phyloP scores from a whole-genome alignment of 2,888 invertebrate species.

The Limenitis arthemis region DNA sequence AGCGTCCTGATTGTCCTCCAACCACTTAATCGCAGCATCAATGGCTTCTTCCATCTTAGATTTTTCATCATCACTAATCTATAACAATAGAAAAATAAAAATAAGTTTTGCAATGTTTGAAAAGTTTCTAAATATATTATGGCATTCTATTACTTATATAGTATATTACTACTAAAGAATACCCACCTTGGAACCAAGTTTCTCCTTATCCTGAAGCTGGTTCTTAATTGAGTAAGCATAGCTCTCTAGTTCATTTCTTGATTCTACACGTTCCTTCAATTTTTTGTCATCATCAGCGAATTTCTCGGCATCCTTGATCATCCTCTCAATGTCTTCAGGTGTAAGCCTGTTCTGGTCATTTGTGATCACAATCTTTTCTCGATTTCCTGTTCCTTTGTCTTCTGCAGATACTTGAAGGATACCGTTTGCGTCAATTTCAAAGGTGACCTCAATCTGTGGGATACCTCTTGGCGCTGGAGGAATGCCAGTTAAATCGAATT shows the following conservation, averaged over 20 bases:
- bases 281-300: constrained; percentile 99
- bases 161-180: constrained; percentile 3
- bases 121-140: neutral
- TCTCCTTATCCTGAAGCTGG: constrained; percentile 96
- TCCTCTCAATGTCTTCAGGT: constrained; percentile 98
- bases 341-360: constrained; percentile 98
- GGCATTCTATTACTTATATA: neutral
- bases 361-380: constrained; percentile 98
- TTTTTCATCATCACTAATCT: constrained; percentile 89
- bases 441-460: constrained; percentile 95
- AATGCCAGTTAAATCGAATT: constrained; percentile 97
- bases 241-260: constrained; percentile 96
- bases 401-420: constrained; percentile 97
- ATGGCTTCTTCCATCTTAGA: constrained; percentile 96
- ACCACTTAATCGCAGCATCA: constrained; percentile 97
- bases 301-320: constrained; percentile 99
- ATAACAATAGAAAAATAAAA: constrained; percentile 10
- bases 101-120: neutral
- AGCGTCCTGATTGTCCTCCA: constrained; percentile 95
- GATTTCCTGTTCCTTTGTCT: constrained; percentile 98
- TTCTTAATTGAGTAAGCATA: constrained; percentile 98
- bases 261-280: constrained; percentile 94
- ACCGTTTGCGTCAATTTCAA: constrained; percentile 95
- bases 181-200: constrained; percentile 88
- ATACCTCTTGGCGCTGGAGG: constrained; percentile 95